Evolutionary conservation across 1,140 invertebrate species (phyloP).

Genomic region (Andricus grossulariae): DNA sequence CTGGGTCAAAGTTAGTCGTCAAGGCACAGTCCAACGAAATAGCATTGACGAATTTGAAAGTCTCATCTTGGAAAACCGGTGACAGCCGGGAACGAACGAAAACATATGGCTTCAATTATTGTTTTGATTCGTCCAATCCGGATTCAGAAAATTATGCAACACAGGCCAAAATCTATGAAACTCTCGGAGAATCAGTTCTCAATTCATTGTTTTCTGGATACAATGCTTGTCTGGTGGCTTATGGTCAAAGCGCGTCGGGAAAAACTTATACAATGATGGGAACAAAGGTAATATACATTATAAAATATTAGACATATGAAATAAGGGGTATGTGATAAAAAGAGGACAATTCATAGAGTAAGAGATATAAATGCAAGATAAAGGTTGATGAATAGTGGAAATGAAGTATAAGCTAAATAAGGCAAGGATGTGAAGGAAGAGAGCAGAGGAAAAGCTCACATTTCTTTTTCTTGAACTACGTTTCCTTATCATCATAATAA

Average conservation of each 20-base stretch:
- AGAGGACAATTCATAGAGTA: no score
- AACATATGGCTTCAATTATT: constrained; percentile 83
- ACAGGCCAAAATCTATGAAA: constrained; percentile 82
- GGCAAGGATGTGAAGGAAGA: background rate
- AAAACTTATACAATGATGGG: constrained; percentile 89
- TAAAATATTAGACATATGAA: no score
- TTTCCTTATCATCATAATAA: no score
- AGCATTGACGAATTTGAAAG: constrained; percentile 74
- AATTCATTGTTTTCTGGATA: constrained; percentile 76
- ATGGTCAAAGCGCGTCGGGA: constrained; percentile 88
- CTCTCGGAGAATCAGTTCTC: constrained; percentile 81
- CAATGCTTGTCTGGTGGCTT: constrained; percentile 83
- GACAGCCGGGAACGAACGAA: constrained; percentile 81
- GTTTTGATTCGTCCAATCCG: constrained; percentile 80
- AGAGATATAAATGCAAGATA: no score
- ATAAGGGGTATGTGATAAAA: no score
- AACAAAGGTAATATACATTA: constrained; percentile 68
- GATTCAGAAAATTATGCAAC: constrained; percentile 76
- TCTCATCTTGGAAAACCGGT: constrained; percentile 79
- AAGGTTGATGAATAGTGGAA: background rate
- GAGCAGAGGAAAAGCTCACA: no score
- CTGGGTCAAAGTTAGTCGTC: constrained; percentile 60
- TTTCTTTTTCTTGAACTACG: no score
- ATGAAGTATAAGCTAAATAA: background rate
- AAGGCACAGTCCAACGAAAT: constrained; percentile 54